phyloP scores from a whole-genome alignment of 2,888 invertebrate species.

The Zygothrica quintamaculata region DNA sequence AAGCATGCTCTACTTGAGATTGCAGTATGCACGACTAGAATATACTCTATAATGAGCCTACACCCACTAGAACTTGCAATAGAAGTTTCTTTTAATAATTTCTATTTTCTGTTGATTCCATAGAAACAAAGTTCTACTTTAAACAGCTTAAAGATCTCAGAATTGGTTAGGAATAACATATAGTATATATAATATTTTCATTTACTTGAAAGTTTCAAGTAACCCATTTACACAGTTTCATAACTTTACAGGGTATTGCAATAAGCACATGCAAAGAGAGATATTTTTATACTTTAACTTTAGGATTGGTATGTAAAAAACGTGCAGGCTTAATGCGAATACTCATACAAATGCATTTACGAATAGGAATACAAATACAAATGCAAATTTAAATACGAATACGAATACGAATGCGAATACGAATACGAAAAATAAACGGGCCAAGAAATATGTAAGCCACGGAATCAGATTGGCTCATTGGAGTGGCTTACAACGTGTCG shows the following conservation, averaged over 20 bases:
- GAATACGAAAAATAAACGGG: conserved; percentile 14
- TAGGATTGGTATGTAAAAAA: conserved; percentile 73
- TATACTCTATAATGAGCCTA: conserved; percentile 18
- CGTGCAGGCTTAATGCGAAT: conserved; percentile 66
- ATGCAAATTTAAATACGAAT: conserved; percentile 18
- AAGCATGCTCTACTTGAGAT: neutral
- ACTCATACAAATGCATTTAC: conserved; percentile 14
- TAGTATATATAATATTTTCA: too few species aligned
- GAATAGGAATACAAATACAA: conserved; percentile 16
- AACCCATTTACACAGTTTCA: too few species aligned
- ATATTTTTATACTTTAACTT: conserved; percentile 58
- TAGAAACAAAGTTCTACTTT: too few species aligned
- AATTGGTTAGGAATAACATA: too few species aligned
- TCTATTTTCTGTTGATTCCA: too few species aligned
- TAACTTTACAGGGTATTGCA: conserved; percentile 1
- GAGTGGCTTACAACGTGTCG: conserved; percentile 35
- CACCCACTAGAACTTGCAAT: too few species aligned
- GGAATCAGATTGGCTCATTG: conserved; percentile 44
- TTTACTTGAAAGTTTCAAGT: too few species aligned
- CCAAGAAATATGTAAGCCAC: conserved; percentile 32
- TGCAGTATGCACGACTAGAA: neutral
- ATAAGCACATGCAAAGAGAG: too few species aligned
- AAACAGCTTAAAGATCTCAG: too few species aligned
- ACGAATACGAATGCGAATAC: conserved; percentile 18
- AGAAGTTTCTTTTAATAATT: too few species aligned